These are phyloP conservation scores for Halcyon chelicuti DNA, from an alignment of 2,797 vertebrate species.

Conservation along the genomic window DNA sequence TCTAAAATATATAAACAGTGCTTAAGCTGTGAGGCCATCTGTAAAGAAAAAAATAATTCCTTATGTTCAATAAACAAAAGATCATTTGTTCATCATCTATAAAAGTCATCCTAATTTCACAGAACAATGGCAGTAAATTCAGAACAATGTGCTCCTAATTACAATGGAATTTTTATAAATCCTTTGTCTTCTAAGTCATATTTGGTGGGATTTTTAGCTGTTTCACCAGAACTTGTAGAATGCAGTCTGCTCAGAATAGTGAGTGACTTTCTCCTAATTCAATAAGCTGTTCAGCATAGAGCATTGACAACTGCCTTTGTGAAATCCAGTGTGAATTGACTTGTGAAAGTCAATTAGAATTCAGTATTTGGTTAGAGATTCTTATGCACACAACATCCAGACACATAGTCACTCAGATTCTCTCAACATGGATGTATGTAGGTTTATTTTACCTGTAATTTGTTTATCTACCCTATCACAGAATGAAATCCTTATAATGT, in stretches of 20 bases:
- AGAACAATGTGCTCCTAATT: background rate
- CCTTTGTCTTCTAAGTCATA: slow-evolving; percentile 13
- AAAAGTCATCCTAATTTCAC: background rate
- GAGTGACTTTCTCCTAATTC: slow-evolving; percentile 48
- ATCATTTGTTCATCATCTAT: background rate
- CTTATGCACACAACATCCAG: slow-evolving; percentile 16
- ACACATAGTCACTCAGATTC: background rate
- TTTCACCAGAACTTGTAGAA: slow-evolving; percentile 27
- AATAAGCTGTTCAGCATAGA: slow-evolving; percentile 49
- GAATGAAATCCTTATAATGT: background rate
- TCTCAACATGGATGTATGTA: background rate
- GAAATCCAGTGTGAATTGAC: slow-evolving; percentile 69
- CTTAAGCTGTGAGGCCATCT: slow-evolving; percentile 4
- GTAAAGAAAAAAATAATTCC: background rate
- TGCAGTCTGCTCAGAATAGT: slow-evolving; percentile 23
- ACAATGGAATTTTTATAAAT: slow-evolving; percentile 35
- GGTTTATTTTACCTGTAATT: slow-evolving; percentile 20
- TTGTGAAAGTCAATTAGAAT: slow-evolving; percentile 67
- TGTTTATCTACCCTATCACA: slow-evolving; percentile 25
- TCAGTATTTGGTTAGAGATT: slow-evolving; percentile 52
- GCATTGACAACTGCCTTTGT: slow-evolving; percentile 55
- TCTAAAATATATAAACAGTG: background rate
- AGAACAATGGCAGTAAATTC: background rate
- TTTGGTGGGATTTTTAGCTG: slow-evolving; percentile 21
- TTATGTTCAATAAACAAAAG: slow-evolving; percentile 6